Percentiles rank a stretch among this genome's conserved stretches.
Evolutionary conservation across 2,113 vertebrate genomes (phyloP).

Genomic region (Syngnathus floridae): DNA sequence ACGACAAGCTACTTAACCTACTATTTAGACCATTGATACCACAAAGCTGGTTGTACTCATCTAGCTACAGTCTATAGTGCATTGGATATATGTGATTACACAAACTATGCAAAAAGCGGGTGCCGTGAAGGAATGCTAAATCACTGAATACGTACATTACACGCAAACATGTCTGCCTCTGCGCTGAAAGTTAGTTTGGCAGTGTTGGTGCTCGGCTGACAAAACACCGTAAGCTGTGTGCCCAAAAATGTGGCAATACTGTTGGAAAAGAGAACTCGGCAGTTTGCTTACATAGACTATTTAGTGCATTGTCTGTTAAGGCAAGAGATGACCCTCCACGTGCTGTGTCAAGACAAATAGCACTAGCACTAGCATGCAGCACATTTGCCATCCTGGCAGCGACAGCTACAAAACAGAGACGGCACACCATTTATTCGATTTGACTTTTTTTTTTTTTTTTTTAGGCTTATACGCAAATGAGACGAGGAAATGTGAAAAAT

Average conservation of each 20-base stretch:
- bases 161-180: slow-evolving; percentile 53
- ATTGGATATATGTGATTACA: slow-evolving; percentile 73
- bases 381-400: slow-evolving; percentile 57
- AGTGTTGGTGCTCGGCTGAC: slow-evolving; percentile 61
- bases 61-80: slow-evolving; percentile 74
- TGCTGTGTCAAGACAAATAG: slow-evolving; percentile 66
- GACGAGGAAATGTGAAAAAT: slow-evolving; percentile 49
- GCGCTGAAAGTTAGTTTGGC: slow-evolving; percentile 59
- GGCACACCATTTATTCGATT: slow-evolving; percentile 20
- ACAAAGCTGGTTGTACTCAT: slow-evolving; percentile 68
- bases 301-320: slow-evolving; percentile 72
- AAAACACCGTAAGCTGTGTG: slow-evolving; percentile 57
- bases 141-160: slow-evolving; percentile 54
- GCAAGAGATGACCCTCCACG: slow-evolving; percentile 68
- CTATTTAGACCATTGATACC: slow-evolving; percentile 67
- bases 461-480: slow-evolving; percentile 53
- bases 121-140: slow-evolving; percentile 65
- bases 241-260: slow-evolving; percentile 56
- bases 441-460: slow-evolving; percentile 4
- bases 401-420: slow-evolving; percentile 58
- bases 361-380: slow-evolving; percentile 63
- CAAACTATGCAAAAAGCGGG: slow-evolving; percentile 62
- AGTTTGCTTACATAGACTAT: slow-evolving; percentile 64
- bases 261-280: slow-evolving; percentile 64
- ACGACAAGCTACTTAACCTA: slow-evolving; percentile 67